phyloP scores from a whole-genome alignment of 1,140 invertebrate species.

The Drosophila erecta region DNA sequence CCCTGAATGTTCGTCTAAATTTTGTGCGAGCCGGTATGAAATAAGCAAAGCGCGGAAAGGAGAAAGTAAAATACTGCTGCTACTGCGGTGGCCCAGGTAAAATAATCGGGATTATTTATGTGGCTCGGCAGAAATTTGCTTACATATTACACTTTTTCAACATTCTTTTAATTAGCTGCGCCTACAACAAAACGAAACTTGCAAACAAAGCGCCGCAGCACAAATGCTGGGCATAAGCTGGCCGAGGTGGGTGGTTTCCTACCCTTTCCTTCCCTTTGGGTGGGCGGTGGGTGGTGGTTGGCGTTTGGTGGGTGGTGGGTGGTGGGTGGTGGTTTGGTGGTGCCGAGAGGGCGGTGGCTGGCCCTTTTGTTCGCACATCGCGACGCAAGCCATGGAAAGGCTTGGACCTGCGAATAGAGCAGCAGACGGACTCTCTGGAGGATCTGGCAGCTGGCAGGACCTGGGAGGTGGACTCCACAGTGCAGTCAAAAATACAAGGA shows the following conservation, averaged over 20 bases:
- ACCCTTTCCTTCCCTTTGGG: not conserved
- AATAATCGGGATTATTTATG: conserved; percentile 73
- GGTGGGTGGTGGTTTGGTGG: not conserved
- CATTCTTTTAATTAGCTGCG: conserved; percentile 75
- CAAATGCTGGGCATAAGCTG: conserved; percentile 28
- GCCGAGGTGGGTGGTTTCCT: conserved; percentile 1
- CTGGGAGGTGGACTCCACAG: not conserved
- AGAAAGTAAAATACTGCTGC: conserved; percentile 24
- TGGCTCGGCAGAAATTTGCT: conserved; percentile 62
- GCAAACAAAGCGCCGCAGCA: conserved; percentile 61
- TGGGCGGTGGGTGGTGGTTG: not conserved
- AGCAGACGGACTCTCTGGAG: conserved; percentile 23
- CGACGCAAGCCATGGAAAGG: conserved; percentile 51
- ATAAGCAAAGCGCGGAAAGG: conserved; percentile 22
- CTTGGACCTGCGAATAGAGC: conserved; percentile 50
- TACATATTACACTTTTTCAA: conserved; percentile 74
- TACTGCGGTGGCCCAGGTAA: conserved; percentile 45
- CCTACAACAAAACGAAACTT: conserved; percentile 58
- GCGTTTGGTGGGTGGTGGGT: not conserved
- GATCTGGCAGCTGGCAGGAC: conserved; percentile 1
- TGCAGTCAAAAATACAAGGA: conserved; percentile 13
- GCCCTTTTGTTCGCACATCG: conserved; percentile 32
- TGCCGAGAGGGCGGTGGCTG: not conserved
- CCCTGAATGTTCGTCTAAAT: conserved; percentile 57
- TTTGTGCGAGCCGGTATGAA: conserved; percentile 32